Conservation (phyloP, 2,797 vertebrate genomes). For the Cirrhinus mrigala region DNA sequence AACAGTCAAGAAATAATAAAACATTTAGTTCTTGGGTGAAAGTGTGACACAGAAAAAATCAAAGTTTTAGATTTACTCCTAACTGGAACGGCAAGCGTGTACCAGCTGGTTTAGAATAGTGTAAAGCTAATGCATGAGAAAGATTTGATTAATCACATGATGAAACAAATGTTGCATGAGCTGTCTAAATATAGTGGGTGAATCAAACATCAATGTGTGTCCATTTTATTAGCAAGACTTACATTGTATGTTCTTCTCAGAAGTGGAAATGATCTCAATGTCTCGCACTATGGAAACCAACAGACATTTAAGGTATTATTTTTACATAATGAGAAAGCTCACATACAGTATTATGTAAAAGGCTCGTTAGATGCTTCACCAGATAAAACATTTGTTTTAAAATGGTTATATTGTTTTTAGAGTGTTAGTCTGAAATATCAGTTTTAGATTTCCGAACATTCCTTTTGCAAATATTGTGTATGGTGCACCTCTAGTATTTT, state of each 20-base stretch:
- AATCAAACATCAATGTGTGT: background rate
- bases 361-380: background rate
- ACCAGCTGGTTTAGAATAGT: background rate
- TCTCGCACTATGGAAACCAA: constrained; percentile 37
- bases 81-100: background rate
- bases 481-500: background rate
- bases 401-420: background rate
- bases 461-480: background rate
- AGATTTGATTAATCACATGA: background rate
- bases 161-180: background rate
- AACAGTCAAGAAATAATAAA: background rate
- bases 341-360: background rate
- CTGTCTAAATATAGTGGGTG: background rate
- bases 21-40: background rate
- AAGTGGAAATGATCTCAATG: constrained; percentile 38
- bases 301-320: background rate
- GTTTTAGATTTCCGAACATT: background rate
- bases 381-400: background rate
- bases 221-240: background rate
- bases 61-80: background rate
- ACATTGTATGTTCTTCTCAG: constrained; percentile 40
- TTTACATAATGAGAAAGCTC: background rate
- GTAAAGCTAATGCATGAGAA: too few species aligned
- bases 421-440: too few species aligned
- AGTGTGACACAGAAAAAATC: background rate